Evolutionary conservation across 2,888 invertebrate genomes (phyloP), one percentile per base, ranked within the genome.

Genomic region (Sicus ferrugineus): DNA sequence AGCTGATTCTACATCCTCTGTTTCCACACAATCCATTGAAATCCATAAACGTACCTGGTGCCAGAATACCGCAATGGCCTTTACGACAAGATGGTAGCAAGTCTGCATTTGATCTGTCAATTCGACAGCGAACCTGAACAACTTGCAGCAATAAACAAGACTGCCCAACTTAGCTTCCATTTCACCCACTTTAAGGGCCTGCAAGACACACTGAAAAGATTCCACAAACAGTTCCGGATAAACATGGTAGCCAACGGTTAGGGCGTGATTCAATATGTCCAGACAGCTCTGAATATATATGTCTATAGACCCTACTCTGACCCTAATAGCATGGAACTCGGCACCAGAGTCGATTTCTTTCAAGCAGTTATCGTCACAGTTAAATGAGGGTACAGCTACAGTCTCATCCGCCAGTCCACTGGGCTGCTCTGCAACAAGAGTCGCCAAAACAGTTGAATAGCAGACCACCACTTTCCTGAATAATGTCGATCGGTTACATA

Each of bases 401-500:
- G 34, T 19, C 3, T 2, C 6, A 28, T 54, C 75, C n/a, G 73
- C 69, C 28, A 31, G 23, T 19, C 54, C 68, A 26, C 28, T 52
- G 0, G 72, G 74, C 31, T 78, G 68, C 16, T 74, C 73, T 14
- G 69, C 73, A 26, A 76, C 73, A 0, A 81, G 67, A 42, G 78
- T 74, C 16, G 77, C 76, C 21, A 82, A 72, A 19, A 77, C 80
- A n/a, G 73, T 64, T 3, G 79, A 69, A 48, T 83, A 84, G 38
- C 76, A 77, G 4, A 68, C 26, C 0, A 81, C 71, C 0, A 83
- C 71, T 0, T 74, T 72, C 59, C 79, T 75, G 52, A 77, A 84
- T 1, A 84, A 75, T 62, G 78, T 76, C 2, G 80, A 77, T 58
- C 83, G 80, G 71, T 84, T 83, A 5, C 78, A 73, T 54, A 81